Evolutionary conservation across 1,140 invertebrate genomes (phyloP).

Genomic region (Adoxophyes honmai): DNA sequence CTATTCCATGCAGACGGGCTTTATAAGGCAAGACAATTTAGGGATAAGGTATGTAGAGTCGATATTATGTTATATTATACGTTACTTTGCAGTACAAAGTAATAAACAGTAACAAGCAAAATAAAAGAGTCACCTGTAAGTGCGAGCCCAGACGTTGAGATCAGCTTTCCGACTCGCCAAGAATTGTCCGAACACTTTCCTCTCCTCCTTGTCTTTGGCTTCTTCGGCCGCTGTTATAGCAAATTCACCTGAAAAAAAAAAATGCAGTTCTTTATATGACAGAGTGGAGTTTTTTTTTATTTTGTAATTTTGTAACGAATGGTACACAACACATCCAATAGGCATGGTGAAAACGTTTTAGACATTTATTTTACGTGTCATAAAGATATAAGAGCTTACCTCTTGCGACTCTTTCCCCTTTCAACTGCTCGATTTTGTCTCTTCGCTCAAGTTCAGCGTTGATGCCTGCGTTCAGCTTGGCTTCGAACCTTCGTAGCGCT

Average conservation of each 20-base stretch:
- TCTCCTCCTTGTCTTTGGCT: constrained; percentile 78
- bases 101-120: too few relatives aligned
- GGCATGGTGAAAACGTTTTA: too few relatives aligned
- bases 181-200: constrained; percentile 81
- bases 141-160: constrained; percentile 81
- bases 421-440: constrained; percentile 59
- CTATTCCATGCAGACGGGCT: too few relatives aligned
- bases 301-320: too few relatives aligned
- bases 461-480: constrained; percentile 72
- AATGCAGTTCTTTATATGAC: too few relatives aligned
- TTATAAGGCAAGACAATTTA: too few relatives aligned
- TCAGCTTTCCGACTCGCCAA: constrained; percentile 79
- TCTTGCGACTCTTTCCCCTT: constrained; percentile 52
- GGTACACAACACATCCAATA: too few relatives aligned
- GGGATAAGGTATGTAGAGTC: too few relatives aligned
- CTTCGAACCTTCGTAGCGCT: constrained; percentile 74
- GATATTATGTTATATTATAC: too few relatives aligned
- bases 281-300: too few relatives aligned
- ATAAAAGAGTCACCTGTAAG: constrained; percentile 76
- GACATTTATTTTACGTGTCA: too few relatives aligned
- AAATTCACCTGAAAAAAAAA: constrained; percentile 76
- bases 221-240: constrained; percentile 78
- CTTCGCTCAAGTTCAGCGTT: constrained; percentile 71
- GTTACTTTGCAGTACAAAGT: too few relatives aligned
- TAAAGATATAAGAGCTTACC: constrained; percentile 32